Conservation (phyloP, 2,113 vertebrate species). For the Rhizomys pruinosus region DNA sequence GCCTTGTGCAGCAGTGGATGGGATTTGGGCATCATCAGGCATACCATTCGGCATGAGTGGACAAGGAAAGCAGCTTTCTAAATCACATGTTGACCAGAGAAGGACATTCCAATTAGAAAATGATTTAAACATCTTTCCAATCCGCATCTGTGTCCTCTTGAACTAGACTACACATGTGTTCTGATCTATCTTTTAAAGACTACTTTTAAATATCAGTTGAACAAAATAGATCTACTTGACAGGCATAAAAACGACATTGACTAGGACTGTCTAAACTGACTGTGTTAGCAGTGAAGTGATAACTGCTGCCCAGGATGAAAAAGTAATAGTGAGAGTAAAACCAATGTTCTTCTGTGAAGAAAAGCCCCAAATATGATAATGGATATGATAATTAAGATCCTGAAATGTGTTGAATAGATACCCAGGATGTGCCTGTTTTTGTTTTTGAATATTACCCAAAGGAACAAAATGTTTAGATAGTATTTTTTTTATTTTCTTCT, state of each 20-base stretch:
- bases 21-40: background rate
- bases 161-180: constrained; percentile 9
- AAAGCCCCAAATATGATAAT: background rate
- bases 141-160: constrained; percentile 31
- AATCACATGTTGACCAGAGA: background rate
- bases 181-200: constrained; percentile 22
- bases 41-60: background rate
- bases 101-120: constrained; percentile 42
- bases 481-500: constrained; percentile 9
- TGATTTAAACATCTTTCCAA: constrained; percentile 32
- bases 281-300: background rate
- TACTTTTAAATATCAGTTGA: constrained; percentile 14
- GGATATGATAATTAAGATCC: background rate
- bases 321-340: background rate
- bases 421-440: background rate
- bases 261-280: background rate
- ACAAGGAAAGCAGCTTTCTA: constrained; percentile 14
- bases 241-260: background rate
- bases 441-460: background rate
- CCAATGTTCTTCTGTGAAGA: background rate
- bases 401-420: background rate
- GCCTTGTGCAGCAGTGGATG: background rate
- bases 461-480: background rate
- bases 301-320: background rate
- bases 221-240: constrained; percentile 36